Conservation (phyloP, 2,113 vertebrate genomes). For the Pteruthius melanotis region DNA sequence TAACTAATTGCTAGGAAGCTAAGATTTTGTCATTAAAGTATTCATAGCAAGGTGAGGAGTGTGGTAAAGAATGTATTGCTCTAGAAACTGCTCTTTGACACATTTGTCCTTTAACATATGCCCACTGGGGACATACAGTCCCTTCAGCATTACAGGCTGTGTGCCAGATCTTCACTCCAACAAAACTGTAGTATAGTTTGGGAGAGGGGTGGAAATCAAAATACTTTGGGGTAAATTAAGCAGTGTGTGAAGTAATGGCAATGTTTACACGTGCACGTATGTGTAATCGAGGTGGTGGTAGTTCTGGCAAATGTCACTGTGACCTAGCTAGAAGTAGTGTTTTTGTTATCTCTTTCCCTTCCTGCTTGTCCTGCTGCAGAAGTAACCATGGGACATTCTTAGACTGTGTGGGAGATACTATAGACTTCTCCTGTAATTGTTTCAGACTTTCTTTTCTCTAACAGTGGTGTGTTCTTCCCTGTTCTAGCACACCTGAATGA, state of each 20-base stretch:
- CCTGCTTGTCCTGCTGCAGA: neutral
- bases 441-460: neutral
- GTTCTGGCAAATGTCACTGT: neutral
- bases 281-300: neutral
- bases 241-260: neutral
- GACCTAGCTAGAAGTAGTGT: neutral
- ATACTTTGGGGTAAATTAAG: neutral
- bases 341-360: neutral
- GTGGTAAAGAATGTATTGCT: neutral
- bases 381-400: neutral
- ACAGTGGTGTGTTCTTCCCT: neutral
- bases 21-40: neutral
- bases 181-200: neutral
- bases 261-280: neutral
- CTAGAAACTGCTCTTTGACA: neutral
- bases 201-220: neutral
- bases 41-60: neutral
- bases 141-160: neutral
- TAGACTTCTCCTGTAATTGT: neutral
- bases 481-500: neutral
- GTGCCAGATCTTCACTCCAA: neutral
- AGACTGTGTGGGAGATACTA: neutral
- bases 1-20: neutral
- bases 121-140: neutral
- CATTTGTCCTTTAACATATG: neutral